phyloP scores from a whole-genome alignment of 2,113 vertebrate species.

The Phocoena sinus region DNA sequence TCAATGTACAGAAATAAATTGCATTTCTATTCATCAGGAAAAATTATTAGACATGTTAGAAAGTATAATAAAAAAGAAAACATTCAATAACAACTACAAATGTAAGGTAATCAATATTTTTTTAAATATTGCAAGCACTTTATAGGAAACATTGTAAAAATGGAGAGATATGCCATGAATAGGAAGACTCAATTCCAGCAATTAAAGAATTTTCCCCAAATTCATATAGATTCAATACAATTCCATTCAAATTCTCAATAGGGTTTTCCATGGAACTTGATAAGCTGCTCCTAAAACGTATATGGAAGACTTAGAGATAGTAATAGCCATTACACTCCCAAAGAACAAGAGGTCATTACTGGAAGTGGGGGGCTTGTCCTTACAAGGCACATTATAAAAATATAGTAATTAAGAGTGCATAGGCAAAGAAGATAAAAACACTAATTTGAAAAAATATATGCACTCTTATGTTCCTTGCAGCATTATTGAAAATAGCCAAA shows the following conservation, averaged over 20 bases:
- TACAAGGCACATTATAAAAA: background rate
- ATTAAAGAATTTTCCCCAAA: background rate
- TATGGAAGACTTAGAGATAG: background rate
- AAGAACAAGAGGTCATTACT: background rate
- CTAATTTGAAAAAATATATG: background rate
- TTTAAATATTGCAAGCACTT: background rate
- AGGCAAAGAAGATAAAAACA: background rate
- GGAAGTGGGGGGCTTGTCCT: background rate
- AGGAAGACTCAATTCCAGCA: background rate
- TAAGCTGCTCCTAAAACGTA: background rate
- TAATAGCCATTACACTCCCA: background rate
- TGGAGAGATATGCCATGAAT: background rate
- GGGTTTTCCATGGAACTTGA: background rate
- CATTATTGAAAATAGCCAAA: background rate
- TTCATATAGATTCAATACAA: background rate
- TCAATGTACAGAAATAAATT: background rate
- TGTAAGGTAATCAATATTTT: background rate
- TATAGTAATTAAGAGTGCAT: background rate
- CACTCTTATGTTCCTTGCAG: background rate
- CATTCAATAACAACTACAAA: background rate
- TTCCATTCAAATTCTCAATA: background rate
- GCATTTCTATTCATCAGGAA: background rate
- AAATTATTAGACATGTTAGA: background rate
- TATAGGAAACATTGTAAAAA: background rate
- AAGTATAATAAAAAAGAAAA: background rate